Evolutionary conservation across 2,888 invertebrate species (phyloP).

Genomic region (Onchidella celtica): DNA sequence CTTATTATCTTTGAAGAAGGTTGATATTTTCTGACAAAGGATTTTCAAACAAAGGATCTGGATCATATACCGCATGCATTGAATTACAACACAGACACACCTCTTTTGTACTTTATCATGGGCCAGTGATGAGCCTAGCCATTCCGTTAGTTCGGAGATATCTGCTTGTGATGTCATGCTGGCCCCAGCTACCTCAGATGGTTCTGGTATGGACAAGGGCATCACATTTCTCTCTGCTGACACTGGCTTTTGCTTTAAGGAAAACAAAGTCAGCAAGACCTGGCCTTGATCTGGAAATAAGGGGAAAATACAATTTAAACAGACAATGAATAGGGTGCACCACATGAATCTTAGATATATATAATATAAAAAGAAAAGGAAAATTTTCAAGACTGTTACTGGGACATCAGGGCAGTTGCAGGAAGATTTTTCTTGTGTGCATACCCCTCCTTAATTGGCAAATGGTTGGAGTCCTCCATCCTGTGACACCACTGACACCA

Average conservation of each 20-base stretch:
- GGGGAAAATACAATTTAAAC: background rate
- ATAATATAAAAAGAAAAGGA: background rate
- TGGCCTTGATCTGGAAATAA: slow-evolving; percentile 38
- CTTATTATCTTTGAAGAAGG: too few relatives aligned
- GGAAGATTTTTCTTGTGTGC: too few relatives aligned
- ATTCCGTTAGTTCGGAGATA: slow-evolving; percentile 20
- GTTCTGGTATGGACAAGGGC: slow-evolving; percentile 6
- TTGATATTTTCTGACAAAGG: too few relatives aligned
- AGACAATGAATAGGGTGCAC: background rate
- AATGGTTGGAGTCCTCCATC: too few relatives aligned
- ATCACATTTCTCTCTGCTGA: slow-evolving; percentile 3
- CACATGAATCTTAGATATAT: background rate
- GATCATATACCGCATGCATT: too few relatives aligned
- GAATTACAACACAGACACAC: too few relatives aligned
- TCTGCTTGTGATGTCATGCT: background rate
- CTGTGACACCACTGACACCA: too few relatives aligned
- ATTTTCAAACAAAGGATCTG: too few relatives aligned
- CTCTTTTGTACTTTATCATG: background rate
- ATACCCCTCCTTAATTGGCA: too few relatives aligned
- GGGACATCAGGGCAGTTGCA: too few relatives aligned
- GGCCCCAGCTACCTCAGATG: background rate
- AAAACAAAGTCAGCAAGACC: slow-evolving; percentile 35
- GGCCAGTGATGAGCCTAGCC: slow-evolving; percentile 33
- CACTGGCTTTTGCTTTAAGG: slow-evolving; percentile 37
- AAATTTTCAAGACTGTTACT: background rate